phyloP scores from a whole-genome alignment of 92 coral and sea anemone genomes.

The Epizoanthus fatuus region DNA sequence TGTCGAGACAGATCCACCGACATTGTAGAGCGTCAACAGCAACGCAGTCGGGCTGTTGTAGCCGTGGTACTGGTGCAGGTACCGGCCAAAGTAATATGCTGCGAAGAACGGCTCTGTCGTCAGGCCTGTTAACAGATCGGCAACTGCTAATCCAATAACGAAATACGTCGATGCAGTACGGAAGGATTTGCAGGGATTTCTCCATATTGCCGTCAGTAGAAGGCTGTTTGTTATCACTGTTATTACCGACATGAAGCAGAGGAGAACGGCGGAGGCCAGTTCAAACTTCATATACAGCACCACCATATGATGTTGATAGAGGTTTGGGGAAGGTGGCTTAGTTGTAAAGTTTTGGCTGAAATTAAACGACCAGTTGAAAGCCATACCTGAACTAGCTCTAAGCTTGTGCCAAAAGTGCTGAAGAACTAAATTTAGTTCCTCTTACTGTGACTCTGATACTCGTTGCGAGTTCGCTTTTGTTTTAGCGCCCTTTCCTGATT shows the following conservation, averaged over 20 bases:
- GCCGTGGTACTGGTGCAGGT: conserved; percentile 19
- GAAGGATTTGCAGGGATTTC: conserved; percentile 79
- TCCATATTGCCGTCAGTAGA: conserved; percentile 74
- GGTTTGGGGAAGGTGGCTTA: neutral
- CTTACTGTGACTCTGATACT: too few relatives aligned
- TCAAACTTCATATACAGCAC: conserved; percentile 77
- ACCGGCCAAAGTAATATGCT: conserved; percentile 64
- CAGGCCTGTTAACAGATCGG: conserved; percentile 82
- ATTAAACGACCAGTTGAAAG: neutral
- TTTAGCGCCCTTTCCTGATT: too few relatives aligned
- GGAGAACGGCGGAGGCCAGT: conserved; percentile 76
- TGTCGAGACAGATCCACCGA: conserved; percentile 81
- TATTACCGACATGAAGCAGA: conserved; percentile 65
- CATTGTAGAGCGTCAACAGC: conserved; percentile 42
- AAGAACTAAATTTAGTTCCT: too few relatives aligned
- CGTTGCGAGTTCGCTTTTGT: too few relatives aligned
- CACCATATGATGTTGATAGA: conserved; percentile 21
- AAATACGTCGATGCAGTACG: conserved; percentile 81
- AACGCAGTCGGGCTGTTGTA: conserved; percentile 5
- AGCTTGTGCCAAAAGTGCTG: too few relatives aligned
- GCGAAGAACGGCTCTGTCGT: conserved; percentile 91
- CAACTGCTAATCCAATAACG: conserved; percentile 81
- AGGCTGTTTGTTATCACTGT: conserved; percentile 81
- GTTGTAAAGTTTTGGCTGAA: neutral
- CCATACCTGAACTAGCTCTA: neutral